Base-by-base conservation (phyloP, 2,113 vertebrate genomes). In the Phycodurus eques region DNA sequence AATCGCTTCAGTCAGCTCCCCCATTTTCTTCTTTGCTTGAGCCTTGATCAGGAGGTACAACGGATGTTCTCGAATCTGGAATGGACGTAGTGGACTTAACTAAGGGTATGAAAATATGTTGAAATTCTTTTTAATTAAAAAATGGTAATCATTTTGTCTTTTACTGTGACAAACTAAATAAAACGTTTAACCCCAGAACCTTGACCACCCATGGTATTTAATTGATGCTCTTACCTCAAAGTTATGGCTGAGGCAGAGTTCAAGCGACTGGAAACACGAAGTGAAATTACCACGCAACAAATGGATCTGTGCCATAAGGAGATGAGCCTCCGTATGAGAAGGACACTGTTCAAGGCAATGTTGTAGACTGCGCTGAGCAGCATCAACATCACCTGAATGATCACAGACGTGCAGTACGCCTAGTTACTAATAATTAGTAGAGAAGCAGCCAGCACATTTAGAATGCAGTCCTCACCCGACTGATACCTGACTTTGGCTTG, bases 21-120 rank as follows among this genome's bases (percentile, higher is more conserved):
- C 96, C 90, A 88, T 90, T 87, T 95, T 95, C 92, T 96, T 97
- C 77, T 96, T 94, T 1, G 93, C 91, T 88, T 96, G 96, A 49
- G 98, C 97, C 88, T 96, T 97, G 79, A 99, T 95, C 87, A 98
- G 92, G 84, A 99, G 96, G 92, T 98, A 99, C 66, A 96, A 49
- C 51, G 96, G 96, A 84, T 95, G 93, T 53, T 98, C 96, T 78
- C 95, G 93, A 75, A 99, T 91, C 97, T 99, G 80, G 77, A 68
- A 78, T 12, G n/a, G 39, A 67, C 15, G 31, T 61, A 39, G 31
- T 61, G 1, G 14, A 53, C 15, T 19, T 53, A 53, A 53, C 19
- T 39, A 3, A 39, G 35, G 6, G 35, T 39, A 39, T 6, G 6
- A 39, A 39, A 53, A 6, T 6, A 17, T 53, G 15, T 53, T 53